Conservation (phyloP, 1,140 invertebrate genomes). For the Papilio dardanus region DNA sequence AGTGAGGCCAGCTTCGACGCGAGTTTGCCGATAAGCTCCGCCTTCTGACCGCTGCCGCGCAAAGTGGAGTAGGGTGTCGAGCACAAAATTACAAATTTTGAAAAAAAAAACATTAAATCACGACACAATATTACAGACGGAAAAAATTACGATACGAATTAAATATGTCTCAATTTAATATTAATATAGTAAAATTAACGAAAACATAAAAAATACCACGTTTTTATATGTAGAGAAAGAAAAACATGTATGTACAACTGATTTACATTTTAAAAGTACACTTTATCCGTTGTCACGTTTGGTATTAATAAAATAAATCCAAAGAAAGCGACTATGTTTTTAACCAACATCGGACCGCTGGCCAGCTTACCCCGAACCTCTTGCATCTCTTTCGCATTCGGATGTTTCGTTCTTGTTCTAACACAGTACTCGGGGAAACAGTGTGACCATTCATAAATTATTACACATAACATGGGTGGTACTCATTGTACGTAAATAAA, state of each 20-base stretch:
- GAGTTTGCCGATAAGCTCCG: constrained; percentile 82
- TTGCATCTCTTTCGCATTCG: constrained; percentile 58
- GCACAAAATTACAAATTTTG: constrained; percentile 43
- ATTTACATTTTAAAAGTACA: neutral
- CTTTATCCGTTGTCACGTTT: neutral
- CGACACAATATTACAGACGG: neutral
- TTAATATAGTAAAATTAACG: neutral
- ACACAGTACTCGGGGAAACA: constrained; percentile 40
- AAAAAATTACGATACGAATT: neutral
- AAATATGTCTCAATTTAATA: neutral
- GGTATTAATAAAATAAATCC: neutral
- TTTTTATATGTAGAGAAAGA: constrained; percentile 31
- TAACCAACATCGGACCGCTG: constrained; percentile 62
- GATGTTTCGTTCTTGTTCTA: constrained; percentile 53
- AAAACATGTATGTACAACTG: neutral
- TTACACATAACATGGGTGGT: constrained; percentile 30
- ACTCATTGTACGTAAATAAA: neutral
- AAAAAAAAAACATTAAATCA: neutral
- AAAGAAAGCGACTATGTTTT: constrained; percentile 43
- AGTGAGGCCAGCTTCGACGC: constrained; percentile 80
- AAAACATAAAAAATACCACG: neutral
- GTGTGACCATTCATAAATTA: constrained; percentile 55
- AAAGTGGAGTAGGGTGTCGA: constrained; percentile 77
- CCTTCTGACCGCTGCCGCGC: constrained; percentile 82
- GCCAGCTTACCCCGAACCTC: constrained; percentile 67